Evolutionary conservation across 2,797 vertebrate genomes (phyloP).

Genomic region (Poeciliopsis turneri): DNA sequence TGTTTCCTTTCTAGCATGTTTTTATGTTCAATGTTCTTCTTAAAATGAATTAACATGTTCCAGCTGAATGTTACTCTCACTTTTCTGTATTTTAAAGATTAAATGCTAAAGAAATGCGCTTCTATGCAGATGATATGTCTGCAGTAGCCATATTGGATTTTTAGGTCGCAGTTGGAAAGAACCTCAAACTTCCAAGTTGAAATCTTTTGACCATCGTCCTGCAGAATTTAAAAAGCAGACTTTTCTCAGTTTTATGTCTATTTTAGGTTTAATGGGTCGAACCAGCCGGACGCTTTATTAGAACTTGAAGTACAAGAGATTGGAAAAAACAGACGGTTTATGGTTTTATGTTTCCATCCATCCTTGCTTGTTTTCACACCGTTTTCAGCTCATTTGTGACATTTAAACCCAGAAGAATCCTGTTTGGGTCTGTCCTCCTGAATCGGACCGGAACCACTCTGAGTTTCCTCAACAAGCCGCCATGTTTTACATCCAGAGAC

Average conservation of each 20-base stretch:
- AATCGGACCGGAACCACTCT: background rate
- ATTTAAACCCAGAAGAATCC: background rate
- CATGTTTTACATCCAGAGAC: background rate
- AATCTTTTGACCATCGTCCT: background rate
- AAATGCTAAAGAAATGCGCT: background rate
- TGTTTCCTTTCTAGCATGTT: background rate
- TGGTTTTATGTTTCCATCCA: background rate
- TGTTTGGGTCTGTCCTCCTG: too few relatives aligned
- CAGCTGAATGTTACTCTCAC: background rate
- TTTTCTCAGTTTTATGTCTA: background rate
- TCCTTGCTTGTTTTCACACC: background rate
- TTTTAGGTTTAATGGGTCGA: background rate
- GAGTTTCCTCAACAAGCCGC: background rate
- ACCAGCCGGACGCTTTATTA: too few relatives aligned
- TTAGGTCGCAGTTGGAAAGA: background rate
- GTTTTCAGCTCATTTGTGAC: background rate
- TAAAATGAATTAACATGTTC: background rate
- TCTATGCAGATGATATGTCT: background rate
- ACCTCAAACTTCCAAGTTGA: background rate
- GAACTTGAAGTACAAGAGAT: background rate
- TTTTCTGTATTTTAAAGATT: background rate
- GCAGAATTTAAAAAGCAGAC: too few relatives aligned
- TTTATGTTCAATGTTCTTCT: too few relatives aligned
- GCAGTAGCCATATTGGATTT: background rate
- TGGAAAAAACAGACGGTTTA: background rate